phyloP scores from a whole-genome alignment of 2,888 invertebrate genomes.

The Chymomyza caudatula region DNA sequence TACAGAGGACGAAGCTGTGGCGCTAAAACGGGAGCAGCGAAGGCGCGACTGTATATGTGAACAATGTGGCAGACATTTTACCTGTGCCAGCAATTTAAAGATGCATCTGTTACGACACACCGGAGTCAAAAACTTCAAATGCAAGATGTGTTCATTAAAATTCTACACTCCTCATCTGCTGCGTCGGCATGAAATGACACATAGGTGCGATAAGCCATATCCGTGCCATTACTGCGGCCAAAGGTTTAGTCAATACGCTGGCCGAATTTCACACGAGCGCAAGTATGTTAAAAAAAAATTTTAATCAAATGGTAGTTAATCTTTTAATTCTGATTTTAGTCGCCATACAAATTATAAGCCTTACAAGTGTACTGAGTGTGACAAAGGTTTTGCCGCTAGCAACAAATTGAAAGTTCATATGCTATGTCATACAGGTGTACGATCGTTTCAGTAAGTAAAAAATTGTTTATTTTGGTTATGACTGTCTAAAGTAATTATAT shows the following conservation, averaged over 20 bases:
- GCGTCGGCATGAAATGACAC: conserved; percentile 46
- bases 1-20: conserved; percentile 50
- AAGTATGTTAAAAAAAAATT: conserved; percentile 32
- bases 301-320: neutral
- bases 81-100: conserved; percentile 62
- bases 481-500: neutral
- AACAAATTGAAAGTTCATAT: conserved; percentile 54
- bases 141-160: conserved; percentile 42
- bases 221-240: conserved; percentile 50
- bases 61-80: conserved; percentile 51
- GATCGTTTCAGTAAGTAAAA: conserved; percentile 52
- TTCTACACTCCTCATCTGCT: conserved; percentile 57
- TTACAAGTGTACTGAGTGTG: conserved; percentile 57
- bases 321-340: conserved; percentile 19
- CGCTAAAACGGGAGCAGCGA: conserved; percentile 52
- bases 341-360: conserved; percentile 55
- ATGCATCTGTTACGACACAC: conserved; percentile 56
- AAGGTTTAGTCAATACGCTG: conserved; percentile 55
- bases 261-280: conserved; percentile 59
- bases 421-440: conserved; percentile 56
- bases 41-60: conserved; percentile 62
- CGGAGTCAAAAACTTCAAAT: conserved; percentile 44
- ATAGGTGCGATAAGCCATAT: conserved; percentile 44
- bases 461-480: neutral
- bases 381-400: conserved; percentile 54